A percentile compares a stretch with the other conserved stretches of the same genome.
Conservation (phyloP, 64 coral and sea anemone genomes). For the Hydrozoanthus tunicans region DNA sequence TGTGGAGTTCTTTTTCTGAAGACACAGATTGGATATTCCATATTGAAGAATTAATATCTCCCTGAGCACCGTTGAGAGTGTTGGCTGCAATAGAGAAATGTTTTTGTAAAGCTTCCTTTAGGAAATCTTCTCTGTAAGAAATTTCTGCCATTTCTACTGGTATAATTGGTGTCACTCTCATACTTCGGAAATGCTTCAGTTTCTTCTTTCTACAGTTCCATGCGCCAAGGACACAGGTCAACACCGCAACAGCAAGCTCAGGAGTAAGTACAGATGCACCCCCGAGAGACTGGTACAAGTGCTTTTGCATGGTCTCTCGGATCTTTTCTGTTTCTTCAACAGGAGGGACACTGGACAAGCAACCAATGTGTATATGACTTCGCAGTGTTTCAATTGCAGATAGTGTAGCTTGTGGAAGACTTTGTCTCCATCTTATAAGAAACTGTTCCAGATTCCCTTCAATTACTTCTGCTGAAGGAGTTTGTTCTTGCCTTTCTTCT, state of each 20-base stretch:
- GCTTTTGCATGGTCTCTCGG: conserved; percentile 73
- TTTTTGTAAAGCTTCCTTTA: conserved; percentile 46
- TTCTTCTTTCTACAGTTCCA: conserved; percentile 87
- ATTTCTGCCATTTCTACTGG: conserved; percentile 64
- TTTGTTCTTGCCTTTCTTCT: conserved; percentile 59
- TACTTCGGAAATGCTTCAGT: conserved; percentile 43
- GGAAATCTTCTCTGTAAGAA: conserved; percentile 15
- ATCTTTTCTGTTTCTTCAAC: conserved; percentile 88
- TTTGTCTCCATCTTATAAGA: conserved; percentile 64
- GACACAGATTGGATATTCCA: conserved; percentile 1
- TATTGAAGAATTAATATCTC: conserved; percentile 12
- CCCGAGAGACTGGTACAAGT: conserved; percentile 73
- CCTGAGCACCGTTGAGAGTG: background rate
- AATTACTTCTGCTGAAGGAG: conserved; percentile 57
- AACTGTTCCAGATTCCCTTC: conserved; percentile 82
- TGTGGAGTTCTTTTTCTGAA: conserved; percentile 38
- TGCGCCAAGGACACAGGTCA: conserved; percentile 85
- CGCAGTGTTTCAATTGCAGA: conserved; percentile 64
- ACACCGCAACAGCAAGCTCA: conserved; percentile 81
- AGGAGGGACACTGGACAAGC: conserved; percentile 79
- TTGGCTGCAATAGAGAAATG: conserved; percentile 36
- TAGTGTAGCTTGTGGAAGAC: conserved; percentile 54
- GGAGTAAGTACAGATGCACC: conserved; percentile 78
- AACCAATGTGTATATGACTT: conserved; percentile 78
- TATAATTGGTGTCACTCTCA: conserved; percentile 57